Percentiles rank a stretch among this genome's conserved stretches.
phyloP scores from a whole-genome alignment of 2,113 vertebrate genomes.

The Xiphophorus couchianus region DNA sequence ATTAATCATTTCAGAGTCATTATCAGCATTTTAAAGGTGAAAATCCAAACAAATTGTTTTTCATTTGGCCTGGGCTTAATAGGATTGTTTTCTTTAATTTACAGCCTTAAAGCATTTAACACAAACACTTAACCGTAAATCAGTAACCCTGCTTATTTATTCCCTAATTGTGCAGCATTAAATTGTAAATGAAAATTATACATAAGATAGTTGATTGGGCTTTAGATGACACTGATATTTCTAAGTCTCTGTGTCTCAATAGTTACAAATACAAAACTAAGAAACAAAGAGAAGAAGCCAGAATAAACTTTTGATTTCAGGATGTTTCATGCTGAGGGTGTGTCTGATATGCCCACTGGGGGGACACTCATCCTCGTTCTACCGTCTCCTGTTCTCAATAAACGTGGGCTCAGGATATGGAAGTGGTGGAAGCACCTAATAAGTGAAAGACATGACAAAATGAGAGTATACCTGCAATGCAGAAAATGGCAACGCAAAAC shows the following conservation, averaged over 20 bases:
- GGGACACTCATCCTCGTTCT: neutral
- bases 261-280: neutral
- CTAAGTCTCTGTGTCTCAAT: neutral
- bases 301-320: neutral
- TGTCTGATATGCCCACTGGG: no score
- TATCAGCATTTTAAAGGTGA: conserved; percentile 73
- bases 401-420: neutral
- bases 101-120: conserved; percentile 52
- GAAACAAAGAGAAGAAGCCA: neutral
- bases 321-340: neutral
- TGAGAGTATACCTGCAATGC: neutral
- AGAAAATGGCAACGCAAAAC: neutral
- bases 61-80: conserved; percentile 52
- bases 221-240: neutral
- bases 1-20: conserved; percentile 75
- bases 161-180: conserved; percentile 32
- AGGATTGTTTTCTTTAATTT: conserved; percentile 62
- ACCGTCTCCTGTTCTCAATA: neutral
- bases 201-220: neutral
- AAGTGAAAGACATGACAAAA: neutral
- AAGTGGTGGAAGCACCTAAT: neutral
- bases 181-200: conserved; percentile 37
- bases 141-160: conserved; percentile 41
- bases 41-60: conserved; percentile 73
- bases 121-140: conserved; percentile 69